phyloP scores from a whole-genome alignment of 2,888 invertebrate genomes.

The Stictocephala bisonia region DNA sequence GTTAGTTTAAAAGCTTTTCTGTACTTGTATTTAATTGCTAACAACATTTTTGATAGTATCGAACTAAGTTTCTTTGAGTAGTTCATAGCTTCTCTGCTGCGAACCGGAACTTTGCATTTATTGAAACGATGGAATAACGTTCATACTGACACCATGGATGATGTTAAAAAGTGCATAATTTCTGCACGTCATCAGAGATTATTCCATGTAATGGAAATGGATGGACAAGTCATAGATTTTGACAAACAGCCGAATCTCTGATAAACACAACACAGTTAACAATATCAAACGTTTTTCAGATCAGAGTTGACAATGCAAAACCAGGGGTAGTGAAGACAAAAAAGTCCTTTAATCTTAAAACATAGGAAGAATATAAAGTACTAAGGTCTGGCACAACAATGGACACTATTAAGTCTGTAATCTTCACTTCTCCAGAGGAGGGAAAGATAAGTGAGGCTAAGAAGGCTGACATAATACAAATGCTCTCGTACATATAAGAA shows the following conservation, averaged over 20 bases:
- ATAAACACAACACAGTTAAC: constrained; percentile 15
- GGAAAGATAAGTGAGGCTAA: no score
- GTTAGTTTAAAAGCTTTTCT: no score
- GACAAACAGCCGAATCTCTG: constrained; percentile 11
- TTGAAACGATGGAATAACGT: constrained; percentile 7
- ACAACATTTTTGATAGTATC: no score
- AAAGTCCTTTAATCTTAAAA: constrained; percentile 5
- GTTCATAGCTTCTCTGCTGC: constrained; percentile 23
- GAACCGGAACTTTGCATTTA: neutral
- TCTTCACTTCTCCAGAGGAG: no score
- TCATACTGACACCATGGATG: constrained; percentile 10
- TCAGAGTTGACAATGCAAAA: constrained; percentile 17
- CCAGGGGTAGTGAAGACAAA: constrained; percentile 16
- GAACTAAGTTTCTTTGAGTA: neutral
- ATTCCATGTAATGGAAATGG: constrained; percentile 22
- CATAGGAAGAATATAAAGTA: neutral
- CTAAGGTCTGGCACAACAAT: constrained; percentile 3
- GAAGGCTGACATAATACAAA: no score
- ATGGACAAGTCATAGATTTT: constrained; percentile 5
- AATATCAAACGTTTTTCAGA: constrained; percentile 17
- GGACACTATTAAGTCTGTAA: constrained; percentile 6
- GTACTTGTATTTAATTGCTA: no score
- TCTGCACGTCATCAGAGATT: constrained; percentile 10
- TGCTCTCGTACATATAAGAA: no score
- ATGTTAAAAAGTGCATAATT: constrained; percentile 14